A percentile compares a stretch with the other conserved stretches of the same genome.
Evolutionary conservation across 2,113 vertebrate genomes (phyloP).

Genomic region (Entosphenus tridentatus): DNA sequence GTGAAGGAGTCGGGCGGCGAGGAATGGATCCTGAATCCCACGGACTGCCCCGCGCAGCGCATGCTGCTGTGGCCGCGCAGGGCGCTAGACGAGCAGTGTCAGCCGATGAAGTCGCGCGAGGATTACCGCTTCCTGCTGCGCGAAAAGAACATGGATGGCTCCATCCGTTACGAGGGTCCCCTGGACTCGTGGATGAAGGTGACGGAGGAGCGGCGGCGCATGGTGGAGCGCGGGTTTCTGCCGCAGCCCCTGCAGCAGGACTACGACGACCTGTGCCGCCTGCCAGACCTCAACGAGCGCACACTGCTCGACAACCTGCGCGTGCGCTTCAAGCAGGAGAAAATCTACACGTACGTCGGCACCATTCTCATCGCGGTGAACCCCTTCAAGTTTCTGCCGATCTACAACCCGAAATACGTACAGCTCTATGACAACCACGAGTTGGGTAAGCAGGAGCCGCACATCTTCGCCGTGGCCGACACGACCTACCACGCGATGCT

Average conservation of each 20-base stretch:
- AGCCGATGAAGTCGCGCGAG: slow-evolving; percentile 34
- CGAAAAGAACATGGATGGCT: slow-evolving; percentile 87
- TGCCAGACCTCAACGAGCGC: slow-evolving; percentile 75
- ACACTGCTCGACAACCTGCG: slow-evolving; percentile 82
- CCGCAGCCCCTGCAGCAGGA: slow-evolving; percentile 66
- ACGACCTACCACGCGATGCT: slow-evolving; percentile 94
- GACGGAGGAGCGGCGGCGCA: slow-evolving; percentile 61
- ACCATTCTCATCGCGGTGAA: slow-evolving; percentile 96
- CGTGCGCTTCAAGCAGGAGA: slow-evolving; percentile 76
- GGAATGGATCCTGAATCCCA: slow-evolving; percentile 96
- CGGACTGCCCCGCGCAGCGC: slow-evolving; percentile 77
- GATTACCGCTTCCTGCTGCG: slow-evolving; percentile 84
- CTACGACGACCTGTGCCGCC: slow-evolving; percentile 59
- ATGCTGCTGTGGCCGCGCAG: slow-evolving; percentile 97
- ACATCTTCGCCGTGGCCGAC: slow-evolving; percentile 87
- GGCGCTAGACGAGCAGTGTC: slow-evolving; percentile 64
- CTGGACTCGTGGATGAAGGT: slow-evolving; percentile 85
- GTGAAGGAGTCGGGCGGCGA: slow-evolving; percentile 96
- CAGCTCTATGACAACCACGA: slow-evolving; percentile 97
- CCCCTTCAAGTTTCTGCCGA: slow-evolving; percentile 90
- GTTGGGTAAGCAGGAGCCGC: slow-evolving; percentile 74
- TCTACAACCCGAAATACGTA: slow-evolving; percentile 98
- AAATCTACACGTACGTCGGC: slow-evolving; percentile 90
- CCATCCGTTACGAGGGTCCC: slow-evolving; percentile 66
- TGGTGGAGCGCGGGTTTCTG: slow-evolving; percentile 74